Percentiles rank a stretch among this genome's conserved stretches.
Evolutionary conservation across 2,113 vertebrate species (phyloP).

Genomic region (Xenopus borealis): DNA sequence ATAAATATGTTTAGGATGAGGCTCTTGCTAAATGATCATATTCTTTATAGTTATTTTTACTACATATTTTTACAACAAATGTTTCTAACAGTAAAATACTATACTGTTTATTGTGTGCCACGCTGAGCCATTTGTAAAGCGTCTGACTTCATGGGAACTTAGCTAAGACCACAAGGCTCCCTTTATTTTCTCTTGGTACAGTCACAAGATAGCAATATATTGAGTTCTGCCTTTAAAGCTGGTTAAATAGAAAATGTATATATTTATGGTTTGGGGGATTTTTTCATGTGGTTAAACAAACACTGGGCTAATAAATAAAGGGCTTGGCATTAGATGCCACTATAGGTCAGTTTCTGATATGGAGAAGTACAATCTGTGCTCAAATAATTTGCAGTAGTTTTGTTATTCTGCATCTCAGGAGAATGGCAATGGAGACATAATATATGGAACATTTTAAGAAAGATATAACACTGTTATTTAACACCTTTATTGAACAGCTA

Average conservation of each 20-base stretch:
- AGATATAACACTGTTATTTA: no score
- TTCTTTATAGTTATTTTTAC: conserved; percentile 1
- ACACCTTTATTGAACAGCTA: no score
- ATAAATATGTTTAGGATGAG: neutral
- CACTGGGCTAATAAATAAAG: neutral
- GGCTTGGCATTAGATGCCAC: neutral
- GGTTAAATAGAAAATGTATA: neutral
- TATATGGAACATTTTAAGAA: no score
- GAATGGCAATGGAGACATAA: no score
- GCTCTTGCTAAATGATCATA: neutral
- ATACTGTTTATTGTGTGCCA: neutral
- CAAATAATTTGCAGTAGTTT: neutral
- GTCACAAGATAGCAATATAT: conserved; percentile 16
- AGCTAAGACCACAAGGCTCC: conserved; percentile 1
- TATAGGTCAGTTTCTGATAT: neutral
- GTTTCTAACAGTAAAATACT: neutral
- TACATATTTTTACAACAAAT: neutral
- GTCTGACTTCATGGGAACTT: conserved; percentile 21
- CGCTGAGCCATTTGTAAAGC: conserved; percentile 7
- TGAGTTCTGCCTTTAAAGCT: conserved; percentile 8
- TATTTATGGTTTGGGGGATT: neutral
- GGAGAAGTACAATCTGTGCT: neutral
- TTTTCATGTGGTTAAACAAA: conserved; percentile 6
- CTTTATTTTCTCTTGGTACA: conserved; percentile 4
- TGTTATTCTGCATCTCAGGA: no score